phyloP scores from a whole-genome alignment of 2,797 vertebrate genomes.

The Tolypeutes matacus region DNA sequence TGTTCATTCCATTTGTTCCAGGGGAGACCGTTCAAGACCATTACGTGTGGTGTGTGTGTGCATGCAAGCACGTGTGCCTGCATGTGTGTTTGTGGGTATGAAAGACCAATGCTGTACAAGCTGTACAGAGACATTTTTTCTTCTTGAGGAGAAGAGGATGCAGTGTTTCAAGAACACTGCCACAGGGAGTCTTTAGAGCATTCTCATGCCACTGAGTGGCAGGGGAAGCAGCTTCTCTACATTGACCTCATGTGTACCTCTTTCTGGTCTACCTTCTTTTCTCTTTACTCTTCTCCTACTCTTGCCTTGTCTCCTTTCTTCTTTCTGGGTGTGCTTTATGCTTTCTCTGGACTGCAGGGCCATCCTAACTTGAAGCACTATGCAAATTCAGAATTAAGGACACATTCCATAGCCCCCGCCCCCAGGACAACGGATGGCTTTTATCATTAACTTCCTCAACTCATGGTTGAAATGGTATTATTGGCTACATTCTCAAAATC shows the following conservation, averaged over 20 bases:
- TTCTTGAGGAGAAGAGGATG: background rate
- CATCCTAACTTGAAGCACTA: background rate
- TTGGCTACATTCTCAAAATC: background rate
- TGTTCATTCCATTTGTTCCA: background rate
- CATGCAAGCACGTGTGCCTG: background rate
- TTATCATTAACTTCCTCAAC: conserved; percentile 27
- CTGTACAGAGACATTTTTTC: background rate
- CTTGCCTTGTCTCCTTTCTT: background rate
- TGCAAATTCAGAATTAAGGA: background rate
- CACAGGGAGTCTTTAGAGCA: background rate
- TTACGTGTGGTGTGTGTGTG: background rate
- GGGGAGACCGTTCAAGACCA: background rate
- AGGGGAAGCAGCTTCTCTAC: background rate
- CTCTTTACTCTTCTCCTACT: background rate
- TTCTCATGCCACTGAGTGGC: background rate
- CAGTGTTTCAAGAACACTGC: background rate
- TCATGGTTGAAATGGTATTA: background rate
- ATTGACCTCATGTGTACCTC: background rate
- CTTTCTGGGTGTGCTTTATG: background rate
- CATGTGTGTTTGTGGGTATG: background rate
- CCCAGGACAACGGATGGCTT: background rate
- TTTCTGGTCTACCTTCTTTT: background rate
- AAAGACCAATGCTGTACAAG: background rate
- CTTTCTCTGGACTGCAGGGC: background rate
- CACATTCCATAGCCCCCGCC: background rate